These are phyloP conservation scores for Miniopterus natalensis DNA, from an alignment of 2,113 vertebrate species.

Conservation along the genomic window DNA sequence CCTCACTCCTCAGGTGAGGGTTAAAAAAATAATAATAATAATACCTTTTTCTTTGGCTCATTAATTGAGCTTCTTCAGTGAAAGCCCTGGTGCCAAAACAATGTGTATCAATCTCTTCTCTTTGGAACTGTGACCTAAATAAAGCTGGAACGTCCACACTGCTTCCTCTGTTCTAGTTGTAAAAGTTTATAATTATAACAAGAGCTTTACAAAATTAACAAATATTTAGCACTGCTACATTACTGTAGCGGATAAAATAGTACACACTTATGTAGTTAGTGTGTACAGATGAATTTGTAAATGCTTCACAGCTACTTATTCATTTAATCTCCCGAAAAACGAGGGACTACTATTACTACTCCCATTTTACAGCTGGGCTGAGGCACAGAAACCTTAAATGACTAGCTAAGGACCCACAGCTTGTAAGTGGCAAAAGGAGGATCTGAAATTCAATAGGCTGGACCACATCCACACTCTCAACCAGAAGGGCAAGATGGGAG, in stretches of 20 bases:
- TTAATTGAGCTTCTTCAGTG: background rate
- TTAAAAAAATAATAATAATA: too few relatives aligned
- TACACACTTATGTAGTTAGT: background rate
- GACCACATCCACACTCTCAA: background rate
- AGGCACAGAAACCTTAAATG: background rate
- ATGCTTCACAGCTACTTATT: background rate
- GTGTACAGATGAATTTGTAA: background rate
- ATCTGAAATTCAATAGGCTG: background rate
- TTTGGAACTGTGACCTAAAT: background rate
- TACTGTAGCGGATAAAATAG: background rate
- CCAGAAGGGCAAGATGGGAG: background rate
- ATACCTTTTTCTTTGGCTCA: background rate
- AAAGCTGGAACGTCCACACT: background rate
- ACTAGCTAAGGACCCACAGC: background rate
- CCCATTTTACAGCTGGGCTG: background rate
- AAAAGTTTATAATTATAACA: background rate
- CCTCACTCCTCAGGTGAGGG: too few relatives aligned
- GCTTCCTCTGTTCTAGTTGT: background rate
- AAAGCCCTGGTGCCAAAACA: background rate
- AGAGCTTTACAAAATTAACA: constrained; percentile 11
- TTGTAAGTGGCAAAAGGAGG: background rate
- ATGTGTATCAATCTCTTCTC: background rate
- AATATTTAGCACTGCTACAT: background rate
- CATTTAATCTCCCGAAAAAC: background rate
- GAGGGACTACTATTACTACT: background rate